Evolutionary conservation across 2,797 vertebrate species (phyloP), one percentile per base, ranked within the genome.

Genomic region (Xyrichtys novacula): DNA sequence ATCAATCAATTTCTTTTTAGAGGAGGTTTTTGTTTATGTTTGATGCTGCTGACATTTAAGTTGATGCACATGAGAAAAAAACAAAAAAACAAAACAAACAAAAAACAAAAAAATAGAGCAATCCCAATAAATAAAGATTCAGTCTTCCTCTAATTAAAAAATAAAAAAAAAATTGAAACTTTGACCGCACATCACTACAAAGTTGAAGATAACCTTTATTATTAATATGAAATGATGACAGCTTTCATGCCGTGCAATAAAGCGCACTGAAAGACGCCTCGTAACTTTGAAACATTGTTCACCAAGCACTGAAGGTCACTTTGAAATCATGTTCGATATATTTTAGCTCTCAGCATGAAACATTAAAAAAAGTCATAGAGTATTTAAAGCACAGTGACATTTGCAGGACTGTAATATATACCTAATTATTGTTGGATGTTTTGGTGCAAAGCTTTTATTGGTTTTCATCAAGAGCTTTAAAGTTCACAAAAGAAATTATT

Each of bases 331-430:
- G 34, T 52, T 53, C 63, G 32, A 42, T 48, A n/a, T 53, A 54
- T 68, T 65, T 58, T 54, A 74, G 14, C 34, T 42, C 29, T 40
- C 53, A 23, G 56, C 8, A 2, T 71, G 38, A 10, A 63, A 34
- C 47, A 65, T 80, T 80, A 68, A n/a, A 28, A 78, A 84, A 80
- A 87, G 86, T 84, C n/a, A n/a, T n/a, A n/a, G n/a, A n/a, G n/a
- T n/a, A n/a, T 76, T 73, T 23, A 79, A 74, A 69, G 32, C 62
- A 54, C 9, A 10, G 28, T 10, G 36, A 63, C 59, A 66, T 81
- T 64, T 66, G 46, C 16, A 7, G 11, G 31, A 32, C 31, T 32
- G 2, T 53, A 74, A 60, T 72, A 36, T 3, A 36, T 36, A 34
- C 10, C 15, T 36, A 14, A 36, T 36, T 17, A 38, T 5, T 38